These are phyloP conservation scores for Rhincodon typus DNA, from an alignment of 2,797 vertebrate species.

Conservation along the genomic window DNA sequence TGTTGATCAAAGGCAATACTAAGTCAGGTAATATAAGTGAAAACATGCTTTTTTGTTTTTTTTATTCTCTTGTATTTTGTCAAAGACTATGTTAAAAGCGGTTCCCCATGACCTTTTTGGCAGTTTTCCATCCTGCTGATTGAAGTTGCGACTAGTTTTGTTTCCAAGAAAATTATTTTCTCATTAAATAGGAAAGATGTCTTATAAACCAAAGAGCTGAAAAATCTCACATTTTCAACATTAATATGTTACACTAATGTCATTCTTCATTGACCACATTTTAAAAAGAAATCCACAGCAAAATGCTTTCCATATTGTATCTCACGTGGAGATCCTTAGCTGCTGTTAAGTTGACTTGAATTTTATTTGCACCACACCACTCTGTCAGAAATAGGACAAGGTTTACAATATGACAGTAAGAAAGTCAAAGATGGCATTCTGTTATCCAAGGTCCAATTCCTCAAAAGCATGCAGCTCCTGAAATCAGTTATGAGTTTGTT, in stretches of 20 bases:
- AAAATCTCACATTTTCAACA: background rate
- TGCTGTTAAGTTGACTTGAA: background rate
- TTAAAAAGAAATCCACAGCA: background rate
- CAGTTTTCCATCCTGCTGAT: background rate
- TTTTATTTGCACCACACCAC: background rate
- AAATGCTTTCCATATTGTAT: background rate
- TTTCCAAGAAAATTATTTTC: background rate
- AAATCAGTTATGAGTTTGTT: background rate
- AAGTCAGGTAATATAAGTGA: background rate
- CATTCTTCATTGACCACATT: background rate
- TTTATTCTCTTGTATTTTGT: background rate
- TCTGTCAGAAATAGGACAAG: background rate
- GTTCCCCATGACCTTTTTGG: background rate
- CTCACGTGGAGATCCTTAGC: background rate
- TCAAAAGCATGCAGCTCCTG: background rate
- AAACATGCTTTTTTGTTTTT: background rate
- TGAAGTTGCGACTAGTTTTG: background rate
- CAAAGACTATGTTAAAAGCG: background rate
- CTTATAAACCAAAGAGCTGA: background rate
- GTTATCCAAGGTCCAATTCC: background rate
- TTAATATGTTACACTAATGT: background rate
- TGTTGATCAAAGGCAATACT: background rate
- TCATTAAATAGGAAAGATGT: background rate
- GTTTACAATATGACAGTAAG: background rate
- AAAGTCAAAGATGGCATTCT: background rate